Evolutionary conservation across 2,888 invertebrate species (phyloP).

Genomic region (Catonia carolina): DNA sequence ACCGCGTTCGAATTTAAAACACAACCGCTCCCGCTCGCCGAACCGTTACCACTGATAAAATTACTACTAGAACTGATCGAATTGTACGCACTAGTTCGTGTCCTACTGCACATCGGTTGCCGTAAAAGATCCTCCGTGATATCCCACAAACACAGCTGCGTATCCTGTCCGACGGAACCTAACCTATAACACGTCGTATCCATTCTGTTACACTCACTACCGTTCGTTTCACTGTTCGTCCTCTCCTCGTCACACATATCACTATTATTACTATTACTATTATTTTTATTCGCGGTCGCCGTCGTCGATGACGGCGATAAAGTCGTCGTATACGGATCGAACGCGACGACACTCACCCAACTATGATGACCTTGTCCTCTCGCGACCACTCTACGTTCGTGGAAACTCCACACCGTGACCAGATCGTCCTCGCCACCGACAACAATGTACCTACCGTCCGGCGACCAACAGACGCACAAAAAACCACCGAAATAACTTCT

Average conservation of each 20-base stretch:
- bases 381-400: conserved; percentile 90
- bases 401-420: conserved; percentile 93
- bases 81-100: conserved; percentile 37
- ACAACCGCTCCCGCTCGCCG: conserved; percentile 39
- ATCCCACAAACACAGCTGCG: conserved; percentile 97
- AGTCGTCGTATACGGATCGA: conserved; percentile 78
- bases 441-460: conserved; percentile 89
- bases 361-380: conserved; percentile 95
- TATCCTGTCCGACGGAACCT: conserved; percentile 96
- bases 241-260: conserved; percentile 32
- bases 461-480: conserved; percentile 96
- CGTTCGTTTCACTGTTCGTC: conserved; percentile 14
- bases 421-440: conserved; percentile 99
- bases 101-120: conserved; percentile 55
- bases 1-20: conserved; percentile 29
- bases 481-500: conserved; percentile 98
- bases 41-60: conserved; percentile 30
- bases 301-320: background rate
- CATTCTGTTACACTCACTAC: conserved; percentile 38
- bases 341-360: conserved; percentile 96
- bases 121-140: conserved; percentile 89
- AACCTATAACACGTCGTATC: conserved; percentile 68
- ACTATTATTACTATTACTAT: conserved; percentile 8
- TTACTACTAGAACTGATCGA: background rate
- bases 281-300: background rate